Percentiles rank a stretch among this genome's conserved stretches.
phyloP scores from a whole-genome alignment of 2,888 invertebrate species.

The Andrena chrysosceles region DNA sequence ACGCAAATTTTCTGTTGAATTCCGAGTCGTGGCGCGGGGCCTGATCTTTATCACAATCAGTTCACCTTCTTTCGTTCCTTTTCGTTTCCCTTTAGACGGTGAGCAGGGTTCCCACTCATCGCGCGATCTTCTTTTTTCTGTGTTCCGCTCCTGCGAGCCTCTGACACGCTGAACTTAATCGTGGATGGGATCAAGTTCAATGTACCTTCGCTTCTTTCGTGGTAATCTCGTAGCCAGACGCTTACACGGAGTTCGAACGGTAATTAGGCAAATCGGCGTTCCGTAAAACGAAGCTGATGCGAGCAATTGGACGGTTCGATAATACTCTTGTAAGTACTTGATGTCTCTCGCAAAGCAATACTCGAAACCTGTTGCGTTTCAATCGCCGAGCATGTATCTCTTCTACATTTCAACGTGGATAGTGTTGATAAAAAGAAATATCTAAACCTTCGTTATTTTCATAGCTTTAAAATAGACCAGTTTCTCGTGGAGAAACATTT shows the following conservation, averaged over 20 bases:
- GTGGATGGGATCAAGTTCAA: conserved; percentile 55
- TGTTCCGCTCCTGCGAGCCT: conserved; percentile 1
- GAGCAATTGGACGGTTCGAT: neutral
- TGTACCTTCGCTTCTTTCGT: neutral
- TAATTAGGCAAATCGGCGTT: neutral
- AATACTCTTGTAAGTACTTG: neutral
- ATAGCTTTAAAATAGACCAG: neutral
- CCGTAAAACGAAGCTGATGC: neutral
- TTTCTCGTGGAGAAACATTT: neutral
- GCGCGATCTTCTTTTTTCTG: conserved; percentile 39
- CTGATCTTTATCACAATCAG: conserved; percentile 7
- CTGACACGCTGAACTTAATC: conserved; percentile 40
- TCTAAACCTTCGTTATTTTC: neutral
- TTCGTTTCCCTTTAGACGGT: conserved; percentile 34
- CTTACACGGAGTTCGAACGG: neutral
- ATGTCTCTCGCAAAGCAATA: neutral
- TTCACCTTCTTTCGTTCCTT: conserved; percentile 13
- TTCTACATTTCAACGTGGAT: neutral
- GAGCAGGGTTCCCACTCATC: conserved; percentile 83
- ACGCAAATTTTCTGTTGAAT: conserved; percentile 51
- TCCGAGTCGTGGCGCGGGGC: conserved; percentile 1
- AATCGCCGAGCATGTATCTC: neutral
- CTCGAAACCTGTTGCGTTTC: neutral
- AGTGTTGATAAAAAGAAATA: neutral
- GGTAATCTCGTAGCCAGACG: neutral